phyloP scores from a whole-genome alignment of 2,888 invertebrate genomes.

The Formica aserva region DNA sequence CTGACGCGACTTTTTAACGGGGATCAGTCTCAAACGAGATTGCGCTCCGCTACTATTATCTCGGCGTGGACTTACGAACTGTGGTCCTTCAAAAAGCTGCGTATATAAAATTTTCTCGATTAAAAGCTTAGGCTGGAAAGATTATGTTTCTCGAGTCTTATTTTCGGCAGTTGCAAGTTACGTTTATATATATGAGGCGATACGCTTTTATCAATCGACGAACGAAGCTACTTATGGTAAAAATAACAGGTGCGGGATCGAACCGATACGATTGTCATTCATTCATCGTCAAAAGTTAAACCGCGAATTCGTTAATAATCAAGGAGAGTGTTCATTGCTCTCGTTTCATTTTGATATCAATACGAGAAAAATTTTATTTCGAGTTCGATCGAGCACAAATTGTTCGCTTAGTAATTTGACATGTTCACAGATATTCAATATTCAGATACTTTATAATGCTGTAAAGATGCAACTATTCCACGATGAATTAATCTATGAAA shows the following conservation, averaged over 20 bases:
- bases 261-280: slow-evolving; percentile 1
- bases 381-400: slow-evolving; percentile 10
- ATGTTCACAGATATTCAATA: not conserved
- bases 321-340: slow-evolving; percentile 31
- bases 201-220: slow-evolving; percentile 14
- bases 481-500: not conserved
- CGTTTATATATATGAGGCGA: slow-evolving; percentile 23
- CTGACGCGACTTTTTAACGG: slow-evolving; percentile 49
- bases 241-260: slow-evolving; percentile 31
- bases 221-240: not conserved
- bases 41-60: slow-evolving; percentile 50
- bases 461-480: not conserved
- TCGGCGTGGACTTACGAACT: slow-evolving; percentile 45
- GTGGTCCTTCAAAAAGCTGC: slow-evolving; percentile 49
- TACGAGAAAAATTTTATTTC: slow-evolving; percentile 28
- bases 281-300: slow-evolving; percentile 17
- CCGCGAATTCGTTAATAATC: slow-evolving; percentile 27
- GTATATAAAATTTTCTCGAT: slow-evolving; percentile 50
- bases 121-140: slow-evolving; percentile 67
- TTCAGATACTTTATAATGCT: not conserved
- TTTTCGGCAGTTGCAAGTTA: slow-evolving; percentile 74
- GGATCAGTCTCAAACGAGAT: slow-evolving; percentile 66
- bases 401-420: not conserved
- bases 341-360: slow-evolving; percentile 17
- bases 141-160: slow-evolving; percentile 80